A percentile compares a stretch with the other conserved stretches of the same genome.
Conservation (phyloP, 1,140 invertebrate genomes). For the Apis dorsata region DNA sequence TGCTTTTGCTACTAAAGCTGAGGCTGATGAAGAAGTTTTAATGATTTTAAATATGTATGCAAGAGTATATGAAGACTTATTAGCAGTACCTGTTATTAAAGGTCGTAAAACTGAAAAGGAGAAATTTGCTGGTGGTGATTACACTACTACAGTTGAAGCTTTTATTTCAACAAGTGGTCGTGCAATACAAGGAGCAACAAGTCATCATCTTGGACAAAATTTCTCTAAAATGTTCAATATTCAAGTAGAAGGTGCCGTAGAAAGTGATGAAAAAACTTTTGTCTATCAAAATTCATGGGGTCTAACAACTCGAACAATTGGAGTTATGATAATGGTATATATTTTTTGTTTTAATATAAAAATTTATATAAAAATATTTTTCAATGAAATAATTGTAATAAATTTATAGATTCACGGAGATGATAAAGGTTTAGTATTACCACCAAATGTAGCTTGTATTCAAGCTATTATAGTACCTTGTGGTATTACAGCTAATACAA, state of each 20-base stretch:
- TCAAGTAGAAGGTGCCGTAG: slow-evolving; percentile 94
- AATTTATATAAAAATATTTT: neutral
- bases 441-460: slow-evolving; percentile 93
- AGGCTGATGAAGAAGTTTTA: slow-evolving; percentile 94
- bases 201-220: slow-evolving; percentile 99
- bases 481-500: slow-evolving; percentile 93
- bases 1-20: slow-evolving; percentile 90
- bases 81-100: slow-evolving; percentile 97
- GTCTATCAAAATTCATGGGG: slow-evolving; percentile 99
- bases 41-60: slow-evolving; percentile 92
- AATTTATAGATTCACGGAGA: slow-evolving; percentile 93
- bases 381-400: neutral
- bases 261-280: slow-evolving; percentile 91
- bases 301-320: slow-evolving; percentile 96
- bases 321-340: slow-evolving; percentile 80
- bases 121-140: slow-evolving; percentile 99
- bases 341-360: neutral
- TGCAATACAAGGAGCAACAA: slow-evolving; percentile 97
- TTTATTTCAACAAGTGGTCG: slow-evolving; percentile 97
- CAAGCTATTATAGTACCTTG: slow-evolving; percentile 97
- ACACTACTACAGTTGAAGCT: slow-evolving; percentile 98
- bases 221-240: slow-evolving; percentile 99
- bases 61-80: slow-evolving; percentile 92
- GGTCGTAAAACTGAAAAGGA: slow-evolving; percentile 99
- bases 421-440: slow-evolving; percentile 96